Evolutionary conservation across 2,797 vertebrate genomes (phyloP), one percentile per base, ranked within the genome.

Genomic region (Labeo calbasu): DNA sequence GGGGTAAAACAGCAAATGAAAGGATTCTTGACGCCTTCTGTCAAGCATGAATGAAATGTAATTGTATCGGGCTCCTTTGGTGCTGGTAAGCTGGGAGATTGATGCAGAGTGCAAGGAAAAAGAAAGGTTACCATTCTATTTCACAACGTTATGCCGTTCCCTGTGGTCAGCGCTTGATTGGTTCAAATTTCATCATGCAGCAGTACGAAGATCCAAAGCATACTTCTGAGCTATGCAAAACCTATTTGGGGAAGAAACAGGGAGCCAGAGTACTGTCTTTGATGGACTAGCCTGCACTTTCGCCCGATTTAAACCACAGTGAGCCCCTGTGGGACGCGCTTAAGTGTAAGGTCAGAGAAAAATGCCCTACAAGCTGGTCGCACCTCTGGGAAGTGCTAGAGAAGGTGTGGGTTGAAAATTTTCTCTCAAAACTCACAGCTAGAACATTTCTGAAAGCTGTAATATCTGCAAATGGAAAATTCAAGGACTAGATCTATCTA

Each of bases 281-380:
- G 69, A 50, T 71, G 77, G 23, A 78, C 9, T 65, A n/a, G 59
- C 15, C 25, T 65, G 59, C 40, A 50, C 61, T 65, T 50, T 65
- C 10, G 6, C 43, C 25, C 12, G 17, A 48, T 78, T 78, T 78
- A 78, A 78, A 78, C 11, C 59, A 46, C 28, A 28, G 5, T 48
- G 77, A 46, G 75, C 21, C 59, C 75, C 75, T 50, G 77, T 65
- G 77, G 77, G 57, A 65, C 12, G 23, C 15, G 11, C 59, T 78
- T 65, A 32, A 78, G 77, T 65, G 59, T 78, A 65, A 78, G 77
- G 59, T 78, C 77, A 78, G 59, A 65, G 59, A 32, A 65, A 63
- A 32, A 21, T 65, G 59, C 57, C 57, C 59, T 78, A 77, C 55
- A 61, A 77, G 55, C n/a, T 14, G 5, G 36, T 78, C 1, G 1